These are phyloP conservation scores for Cordilura impudica DNA, from an alignment of 2,888 invertebrate species.

Conservation along the genomic window DNA sequence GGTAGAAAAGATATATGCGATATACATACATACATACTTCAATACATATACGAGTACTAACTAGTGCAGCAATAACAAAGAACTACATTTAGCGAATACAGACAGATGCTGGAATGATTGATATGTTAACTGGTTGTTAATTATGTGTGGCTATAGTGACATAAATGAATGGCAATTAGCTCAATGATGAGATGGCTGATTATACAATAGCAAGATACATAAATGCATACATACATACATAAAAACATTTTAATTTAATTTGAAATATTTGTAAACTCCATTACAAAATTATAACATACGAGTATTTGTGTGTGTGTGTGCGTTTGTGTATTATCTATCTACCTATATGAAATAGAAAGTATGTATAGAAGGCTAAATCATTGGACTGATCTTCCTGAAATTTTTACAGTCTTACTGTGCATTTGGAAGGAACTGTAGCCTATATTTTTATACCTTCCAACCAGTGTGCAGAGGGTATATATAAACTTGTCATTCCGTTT, in stretches of 20 bases:
- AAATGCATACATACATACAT: neutral
- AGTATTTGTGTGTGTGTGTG: neutral
- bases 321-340: too few relatives aligned
- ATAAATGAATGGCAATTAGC: slow-evolving; percentile 57
- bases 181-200: slow-evolving; percentile 35
- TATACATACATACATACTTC: too few relatives aligned
- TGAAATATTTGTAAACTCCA: neutral
- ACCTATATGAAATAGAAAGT: too few relatives aligned
- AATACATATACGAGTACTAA: neutral
- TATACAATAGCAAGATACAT: slow-evolving; percentile 23
- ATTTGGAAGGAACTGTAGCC: too few relatives aligned
- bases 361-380: too few relatives aligned
- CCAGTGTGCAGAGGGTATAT: too few relatives aligned
- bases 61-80: neutral
- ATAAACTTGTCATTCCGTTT: too few relatives aligned
- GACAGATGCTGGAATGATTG: slow-evolving; percentile 39
- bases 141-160: slow-evolving; percentile 47
- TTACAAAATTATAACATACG: neutral
- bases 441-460: too few relatives aligned
- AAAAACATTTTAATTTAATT: neutral
- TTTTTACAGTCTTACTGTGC: too few relatives aligned
- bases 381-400: too few relatives aligned
- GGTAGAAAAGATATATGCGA: too few relatives aligned
- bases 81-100: neutral
- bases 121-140: slow-evolving; percentile 60